Evolutionary conservation across 2,888 invertebrate genomes (phyloP).

Genomic region (Drosophila anomalata): DNA sequence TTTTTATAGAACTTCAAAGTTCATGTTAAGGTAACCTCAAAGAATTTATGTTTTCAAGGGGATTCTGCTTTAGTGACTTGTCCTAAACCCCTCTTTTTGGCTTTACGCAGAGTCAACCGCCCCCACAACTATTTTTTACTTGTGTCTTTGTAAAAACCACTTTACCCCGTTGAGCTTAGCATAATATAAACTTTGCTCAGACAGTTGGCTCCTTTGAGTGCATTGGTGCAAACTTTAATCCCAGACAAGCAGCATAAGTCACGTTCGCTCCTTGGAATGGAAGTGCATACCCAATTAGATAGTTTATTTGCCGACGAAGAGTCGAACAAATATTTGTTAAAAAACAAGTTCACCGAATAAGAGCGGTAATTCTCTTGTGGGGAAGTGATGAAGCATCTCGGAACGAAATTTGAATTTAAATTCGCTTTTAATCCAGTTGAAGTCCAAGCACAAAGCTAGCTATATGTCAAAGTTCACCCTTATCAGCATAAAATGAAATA

Average conservation of each 20-base stretch:
- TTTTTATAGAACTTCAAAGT: background rate
- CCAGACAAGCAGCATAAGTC: slow-evolving; percentile 16
- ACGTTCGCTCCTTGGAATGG: slow-evolving; percentile 25
- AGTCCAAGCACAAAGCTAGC: slow-evolving; percentile 11
- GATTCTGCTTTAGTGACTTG: background rate
- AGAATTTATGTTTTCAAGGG: background rate
- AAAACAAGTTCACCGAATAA: background rate
- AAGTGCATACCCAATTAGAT: slow-evolving; percentile 29
- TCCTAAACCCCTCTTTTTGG: background rate
- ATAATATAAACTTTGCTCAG: slow-evolving; percentile 17
- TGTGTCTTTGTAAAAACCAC: slow-evolving; percentile 18
- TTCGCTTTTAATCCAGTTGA: slow-evolving; percentile 22
- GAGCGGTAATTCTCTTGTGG: background rate
- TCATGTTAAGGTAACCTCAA: background rate
- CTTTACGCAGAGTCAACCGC: background rate
- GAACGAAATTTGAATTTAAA: slow-evolving; percentile 36
- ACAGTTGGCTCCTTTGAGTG: slow-evolving; percentile 26
- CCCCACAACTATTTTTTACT: slow-evolving; percentile 16
- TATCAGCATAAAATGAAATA: slow-evolving; percentile 35
- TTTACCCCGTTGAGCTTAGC: slow-evolving; percentile 14
- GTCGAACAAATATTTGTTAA: slow-evolving; percentile 1
- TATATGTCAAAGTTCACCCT: slow-evolving; percentile 40
- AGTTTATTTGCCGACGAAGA: slow-evolving; percentile 3
- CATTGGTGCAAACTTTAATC: slow-evolving; percentile 26
- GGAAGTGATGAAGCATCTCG: slow-evolving; percentile 23